Conservation (phyloP, 2,888 invertebrate species). For the Drosophila mayaguana region DNA sequence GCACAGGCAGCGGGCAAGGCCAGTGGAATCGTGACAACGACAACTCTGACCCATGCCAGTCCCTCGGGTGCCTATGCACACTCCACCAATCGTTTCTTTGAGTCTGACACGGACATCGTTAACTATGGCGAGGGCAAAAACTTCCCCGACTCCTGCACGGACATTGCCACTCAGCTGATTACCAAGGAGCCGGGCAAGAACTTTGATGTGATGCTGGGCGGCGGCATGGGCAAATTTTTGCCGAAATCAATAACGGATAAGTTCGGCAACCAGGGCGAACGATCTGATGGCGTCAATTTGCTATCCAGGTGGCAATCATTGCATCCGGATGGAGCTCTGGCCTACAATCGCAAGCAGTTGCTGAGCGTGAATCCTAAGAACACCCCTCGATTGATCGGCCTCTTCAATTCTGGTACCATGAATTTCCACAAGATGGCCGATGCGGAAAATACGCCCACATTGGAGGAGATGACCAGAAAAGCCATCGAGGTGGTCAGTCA, state of each 20-base stretch:
- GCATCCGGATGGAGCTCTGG: slow-evolving; percentile 81
- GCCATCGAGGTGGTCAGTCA: slow-evolving; percentile 88
- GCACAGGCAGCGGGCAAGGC: slow-evolving; percentile 88
- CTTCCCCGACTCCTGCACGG: slow-evolving; percentile 86
- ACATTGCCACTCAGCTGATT: slow-evolving; percentile 91
- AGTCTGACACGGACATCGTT: slow-evolving; percentile 87
- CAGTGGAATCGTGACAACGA: slow-evolving; percentile 90
- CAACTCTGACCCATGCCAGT: slow-evolving; percentile 91
- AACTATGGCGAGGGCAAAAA: slow-evolving; percentile 78
- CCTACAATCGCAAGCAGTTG: slow-evolving; percentile 67
- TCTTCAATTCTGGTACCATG: slow-evolving; percentile 86
- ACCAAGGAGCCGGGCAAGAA: slow-evolving; percentile 88
- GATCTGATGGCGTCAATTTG: slow-evolving; percentile 88
- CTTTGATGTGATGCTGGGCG: slow-evolving; percentile 87
- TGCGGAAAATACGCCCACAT: slow-evolving; percentile 86
- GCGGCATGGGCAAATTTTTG: slow-evolving; percentile 79
- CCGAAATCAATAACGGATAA: slow-evolving; percentile 85
- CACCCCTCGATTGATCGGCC: slow-evolving; percentile 87
- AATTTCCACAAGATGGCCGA: slow-evolving; percentile 86
- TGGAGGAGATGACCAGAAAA: slow-evolving; percentile 88
- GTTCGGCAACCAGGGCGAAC: slow-evolving; percentile 86
- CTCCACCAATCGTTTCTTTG: slow-evolving; percentile 89
- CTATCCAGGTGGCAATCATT: slow-evolving; percentile 88
- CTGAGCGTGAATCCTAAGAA: slow-evolving; percentile 81
- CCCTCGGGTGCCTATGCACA: slow-evolving; percentile 91